Evolutionary conservation across 2,888 invertebrate species (phyloP).

Genomic region (Lasioglossum morio): DNA sequence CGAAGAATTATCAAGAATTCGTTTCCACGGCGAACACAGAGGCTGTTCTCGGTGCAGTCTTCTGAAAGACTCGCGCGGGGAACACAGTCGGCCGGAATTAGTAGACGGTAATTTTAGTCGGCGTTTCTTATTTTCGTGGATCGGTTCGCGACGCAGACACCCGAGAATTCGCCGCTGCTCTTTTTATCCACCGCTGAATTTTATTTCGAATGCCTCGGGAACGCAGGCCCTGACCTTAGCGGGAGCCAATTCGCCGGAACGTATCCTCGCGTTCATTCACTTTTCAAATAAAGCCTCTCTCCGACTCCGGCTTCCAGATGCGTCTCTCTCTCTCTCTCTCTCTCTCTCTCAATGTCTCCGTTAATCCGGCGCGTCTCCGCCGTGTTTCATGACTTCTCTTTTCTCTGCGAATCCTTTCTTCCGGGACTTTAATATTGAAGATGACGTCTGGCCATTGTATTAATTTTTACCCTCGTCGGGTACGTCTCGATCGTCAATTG

Average conservation of each 20-base stretch:
- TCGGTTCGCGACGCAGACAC: slow-evolving; percentile 41
- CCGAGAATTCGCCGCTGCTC: slow-evolving; percentile 48
- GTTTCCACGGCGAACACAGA: background rate
- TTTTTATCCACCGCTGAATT: slow-evolving; percentile 53
- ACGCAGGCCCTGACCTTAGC: slow-evolving; percentile 54
- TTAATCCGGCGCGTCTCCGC: slow-evolving; percentile 39
- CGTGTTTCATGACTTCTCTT: slow-evolving; percentile 3
- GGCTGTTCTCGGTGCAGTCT: background rate
- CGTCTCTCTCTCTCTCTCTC: slow-evolving; percentile 16
- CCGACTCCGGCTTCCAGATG: background rate
- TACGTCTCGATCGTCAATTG: background rate
- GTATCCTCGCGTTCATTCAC: slow-evolving; percentile 40
- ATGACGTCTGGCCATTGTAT: background rate
- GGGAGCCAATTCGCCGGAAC: slow-evolving; percentile 46
- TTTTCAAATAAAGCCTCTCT: slow-evolving; percentile 28
- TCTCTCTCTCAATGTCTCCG: background rate
- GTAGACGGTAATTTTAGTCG: slow-evolving; percentile 56
- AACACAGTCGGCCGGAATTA: slow-evolving; percentile 20
- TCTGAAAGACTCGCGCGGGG: background rate
- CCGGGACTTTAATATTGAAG: background rate
- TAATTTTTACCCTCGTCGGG: background rate
- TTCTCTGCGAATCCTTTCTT: background rate
- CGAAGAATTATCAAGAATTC: background rate
- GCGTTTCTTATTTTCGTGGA: slow-evolving; percentile 53
- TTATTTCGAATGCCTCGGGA: slow-evolving; percentile 60